These are phyloP conservation scores for Agriotes lineatus DNA, from an alignment of 2,888 invertebrate genomes.

Conservation along the genomic window DNA sequence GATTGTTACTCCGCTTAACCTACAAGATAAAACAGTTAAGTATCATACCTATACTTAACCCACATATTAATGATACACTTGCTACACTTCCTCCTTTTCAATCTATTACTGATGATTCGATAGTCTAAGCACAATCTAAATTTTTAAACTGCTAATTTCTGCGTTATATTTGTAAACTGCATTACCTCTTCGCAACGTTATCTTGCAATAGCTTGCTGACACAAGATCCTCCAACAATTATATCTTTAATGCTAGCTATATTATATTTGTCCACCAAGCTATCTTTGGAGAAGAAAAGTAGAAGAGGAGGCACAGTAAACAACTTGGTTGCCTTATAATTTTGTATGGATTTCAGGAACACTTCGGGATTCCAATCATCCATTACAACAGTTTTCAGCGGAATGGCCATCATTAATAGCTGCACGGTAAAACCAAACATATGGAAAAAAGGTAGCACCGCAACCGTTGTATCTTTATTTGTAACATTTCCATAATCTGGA, in stretches of 20 bases:
- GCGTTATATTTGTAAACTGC: no score
- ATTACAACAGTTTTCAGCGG: conserved; percentile 46
- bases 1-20: no score
- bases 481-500: not conserved
- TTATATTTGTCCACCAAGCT: conserved; percentile 80
- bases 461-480: not conserved
- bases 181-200: no score
- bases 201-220: conserved; percentile 72
- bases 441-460: conserved; percentile 57
- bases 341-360: conserved; percentile 51
- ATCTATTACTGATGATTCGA: no score
- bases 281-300: conserved; percentile 83
- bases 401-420: not conserved
- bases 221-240: conserved; percentile 83
- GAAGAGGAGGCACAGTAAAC: conserved; percentile 62
- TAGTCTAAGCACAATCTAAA: no score
- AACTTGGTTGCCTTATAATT: conserved; percentile 54
- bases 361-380: conserved; percentile 51
- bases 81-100: no score
- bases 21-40: no score
- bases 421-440: conserved; percentile 46
- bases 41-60: no score
- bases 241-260: conserved; percentile 73
- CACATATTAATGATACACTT: no score
- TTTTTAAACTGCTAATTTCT: no score